Base-by-base conservation (phyloP, 2,888 invertebrate genomes). In the Ophioninae sp. region DNA sequence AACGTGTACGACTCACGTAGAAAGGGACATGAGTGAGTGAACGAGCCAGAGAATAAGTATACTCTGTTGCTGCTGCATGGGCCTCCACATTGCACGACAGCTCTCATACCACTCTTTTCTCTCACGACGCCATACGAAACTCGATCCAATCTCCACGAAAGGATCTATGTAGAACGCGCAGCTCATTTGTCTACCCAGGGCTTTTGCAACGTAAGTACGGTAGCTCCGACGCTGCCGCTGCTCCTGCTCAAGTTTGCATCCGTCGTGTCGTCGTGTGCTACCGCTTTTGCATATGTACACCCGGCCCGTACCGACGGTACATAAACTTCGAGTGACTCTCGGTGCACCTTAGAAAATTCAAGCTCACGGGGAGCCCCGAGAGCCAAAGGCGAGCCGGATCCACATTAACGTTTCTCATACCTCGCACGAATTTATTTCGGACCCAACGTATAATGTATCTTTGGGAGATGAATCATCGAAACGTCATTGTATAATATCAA, bases 101-200 rank as follows among this genome's bases (percentile, higher is more conserved):
- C 82, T 75, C 81, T 82, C 69, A 68, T 70, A 81, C 85, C 86
- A 87, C 88, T 88, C 89, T 90, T 90, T 89, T 89, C 89, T 90
- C 90, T 89, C 90, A 89, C 90, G 90, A 91, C 89, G 89, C 91
- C 89, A 91, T 84, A 84, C 84, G 92, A 92, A 92, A 92, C 91
- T 91, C 91, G 91, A 92, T 90, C 91, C 91, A 91, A 92, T 92
- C 92, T 91, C 83, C 86, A 84, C 89, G 86, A 87, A 88, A 89
- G 88, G 89, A 92, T 92, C 92, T 92, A 92, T 92, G 92, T 92
- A 90, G 92, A 92, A 91, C 92, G 92, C 87, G 89, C 89, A 87
- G 89, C 92, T 91, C 92, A 92, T 92, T 92, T 92, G 92, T 92
- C 92, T 92, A 91, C 91, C 89, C 88, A 85, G 85, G 88, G 87